Percentiles rank a stretch among this genome's conserved stretches.
phyloP scores from a whole-genome alignment of 2,888 invertebrate genomes.

The Sipha maydis region DNA sequence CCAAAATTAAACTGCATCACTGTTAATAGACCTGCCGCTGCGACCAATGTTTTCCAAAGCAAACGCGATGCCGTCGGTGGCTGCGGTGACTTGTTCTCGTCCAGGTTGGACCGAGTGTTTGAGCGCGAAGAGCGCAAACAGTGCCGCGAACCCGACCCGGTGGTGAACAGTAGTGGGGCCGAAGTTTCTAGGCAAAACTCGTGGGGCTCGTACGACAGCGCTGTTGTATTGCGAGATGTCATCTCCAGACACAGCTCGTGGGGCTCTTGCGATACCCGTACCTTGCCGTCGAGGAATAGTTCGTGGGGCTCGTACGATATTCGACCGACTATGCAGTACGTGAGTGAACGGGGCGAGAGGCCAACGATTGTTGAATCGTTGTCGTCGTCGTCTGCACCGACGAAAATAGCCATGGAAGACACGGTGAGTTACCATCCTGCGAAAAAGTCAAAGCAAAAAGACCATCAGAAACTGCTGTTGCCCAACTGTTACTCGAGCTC shows the following conservation, averaged over 20 bases:
- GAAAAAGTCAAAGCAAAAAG: slow-evolving; percentile 33
- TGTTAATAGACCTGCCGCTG: neutral
- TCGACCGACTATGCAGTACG: slow-evolving; percentile 67
- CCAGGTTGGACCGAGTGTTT: slow-evolving; percentile 77
- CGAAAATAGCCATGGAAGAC: neutral
- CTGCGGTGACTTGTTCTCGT: slow-evolving; percentile 75
- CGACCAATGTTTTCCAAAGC: neutral
- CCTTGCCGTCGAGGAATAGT: slow-evolving; percentile 75
- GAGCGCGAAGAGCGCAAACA: slow-evolving; percentile 72
- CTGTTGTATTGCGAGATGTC: slow-evolving; percentile 75
- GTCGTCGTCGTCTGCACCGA: neutral
- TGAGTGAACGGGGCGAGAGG: slow-evolving; percentile 65
- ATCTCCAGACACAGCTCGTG: slow-evolving; percentile 79
- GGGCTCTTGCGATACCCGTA: slow-evolving; percentile 79
- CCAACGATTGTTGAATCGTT: neutral
- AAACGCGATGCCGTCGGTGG: slow-evolving; percentile 65
- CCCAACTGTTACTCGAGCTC: slow-evolving; percentile 53
- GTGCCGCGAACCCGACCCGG: slow-evolving; percentile 22
- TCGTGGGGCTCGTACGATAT: slow-evolving; percentile 80
- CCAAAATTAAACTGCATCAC: slow-evolving; percentile 39
- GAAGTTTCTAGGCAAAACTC: slow-evolving; percentile 76
- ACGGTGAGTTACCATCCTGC: neutral
- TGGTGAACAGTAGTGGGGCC: neutral
- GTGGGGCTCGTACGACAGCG: slow-evolving; percentile 83
- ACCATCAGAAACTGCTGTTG: slow-evolving; percentile 30